Evolutionary conservation across 2,113 vertebrate genomes (phyloP).

Genomic region (Ctenodactylus gundi): DNA sequence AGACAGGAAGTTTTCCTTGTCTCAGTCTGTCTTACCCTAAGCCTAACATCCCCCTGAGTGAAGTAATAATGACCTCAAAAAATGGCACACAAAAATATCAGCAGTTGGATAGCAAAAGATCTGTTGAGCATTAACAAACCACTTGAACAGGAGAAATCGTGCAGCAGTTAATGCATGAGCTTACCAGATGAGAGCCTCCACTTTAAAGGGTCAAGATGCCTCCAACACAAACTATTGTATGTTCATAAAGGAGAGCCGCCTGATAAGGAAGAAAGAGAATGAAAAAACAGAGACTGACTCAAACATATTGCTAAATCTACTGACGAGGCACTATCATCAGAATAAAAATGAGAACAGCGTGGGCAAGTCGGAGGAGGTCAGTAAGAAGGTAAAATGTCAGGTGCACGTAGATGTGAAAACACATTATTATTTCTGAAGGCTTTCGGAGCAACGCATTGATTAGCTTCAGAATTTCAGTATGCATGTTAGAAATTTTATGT

Average conservation of each 20-base stretch:
- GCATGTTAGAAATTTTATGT: too few species aligned
- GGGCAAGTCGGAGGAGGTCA: not conserved
- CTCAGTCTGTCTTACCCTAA: not conserved
- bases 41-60: rapidly evolving
- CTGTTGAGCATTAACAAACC: not conserved
- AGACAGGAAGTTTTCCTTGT: not conserved
- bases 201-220: not conserved
- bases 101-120: not conserved
- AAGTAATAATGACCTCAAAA: not conserved
- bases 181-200: not conserved
- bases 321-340: not conserved
- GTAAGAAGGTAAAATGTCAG: not conserved
- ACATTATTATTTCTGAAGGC: too few species aligned
- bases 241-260: not conserved
- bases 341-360: not conserved
- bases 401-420: not conserved
- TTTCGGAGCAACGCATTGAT: too few species aligned
- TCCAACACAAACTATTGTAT: not conserved
- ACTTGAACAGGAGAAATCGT: not conserved
- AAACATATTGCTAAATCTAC: not conserved
- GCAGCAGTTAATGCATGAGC: not conserved
- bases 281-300: not conserved
- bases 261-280: not conserved
- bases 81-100: not conserved
- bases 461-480: too few species aligned